Evolutionary conservation across 2,797 vertebrate species (phyloP), one percentile per base, ranked within the genome.

Genomic region (Potorous gilbertii): DNA sequence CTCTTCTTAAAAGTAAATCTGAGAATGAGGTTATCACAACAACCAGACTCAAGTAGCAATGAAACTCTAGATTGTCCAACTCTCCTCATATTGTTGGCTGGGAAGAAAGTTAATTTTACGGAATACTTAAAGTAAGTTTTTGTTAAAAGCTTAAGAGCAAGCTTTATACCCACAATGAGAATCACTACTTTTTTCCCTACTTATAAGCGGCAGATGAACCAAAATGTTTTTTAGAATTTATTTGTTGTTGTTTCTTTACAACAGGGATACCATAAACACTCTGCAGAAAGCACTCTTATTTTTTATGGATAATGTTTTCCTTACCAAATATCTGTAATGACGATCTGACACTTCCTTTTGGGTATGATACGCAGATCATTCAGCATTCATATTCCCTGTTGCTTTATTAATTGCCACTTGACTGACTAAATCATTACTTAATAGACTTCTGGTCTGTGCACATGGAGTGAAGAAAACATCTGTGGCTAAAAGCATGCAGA

Each of bases 1-100:
- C 29, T 31, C 1, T 96, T 90, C 93, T 93, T 96, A 46, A 95
- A 97, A 97, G 96, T 92, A 97, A 98, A 96, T 93, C 87, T 95
- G 90, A 96, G 96, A 97, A 98, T 96, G 52, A 97, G 92, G 95
- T 96, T 97, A 97, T 91, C 81, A 93, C 98, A 97, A 93, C n/a
- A 97, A 97, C 27, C n/a, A 94, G 50, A 93, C 90, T 97, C 96
- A 96, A 96, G 55, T 28, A 24, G 96, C 93, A 98, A 98, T 93
- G 28, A 97, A 97, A 93, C 54, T 96, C 96, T 52, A 91, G 59
- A 27, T 89, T 95, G 34, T 28, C 54, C 28, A 96, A 40, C 29
- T 55, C 0, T 12, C 94, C 91, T 90, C 97, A 94, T 66, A 92
- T 96, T 95, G 89, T 91, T 95, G 91, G n/a, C 50, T 90, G 81